A percentile compares a stretch with the other conserved stretches of the same genome.
These are phyloP conservation scores for Latrodectus geometricus DNA, from an alignment of 1,140 invertebrate genomes.

Conservation along the genomic window DNA sequence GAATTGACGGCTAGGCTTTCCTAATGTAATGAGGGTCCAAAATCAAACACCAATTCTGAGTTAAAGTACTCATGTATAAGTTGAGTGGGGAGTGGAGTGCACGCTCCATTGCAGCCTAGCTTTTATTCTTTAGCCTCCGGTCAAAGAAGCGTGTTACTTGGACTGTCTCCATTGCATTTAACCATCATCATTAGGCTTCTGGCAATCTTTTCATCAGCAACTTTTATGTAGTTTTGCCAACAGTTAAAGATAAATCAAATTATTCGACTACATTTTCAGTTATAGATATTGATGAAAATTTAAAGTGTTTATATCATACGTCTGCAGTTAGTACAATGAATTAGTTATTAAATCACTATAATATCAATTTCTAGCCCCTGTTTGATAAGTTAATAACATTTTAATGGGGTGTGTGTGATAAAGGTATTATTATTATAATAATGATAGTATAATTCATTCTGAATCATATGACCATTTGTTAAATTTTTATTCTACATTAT, in stretches of 20 bases:
- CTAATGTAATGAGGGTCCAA: slow-evolving; percentile 35
- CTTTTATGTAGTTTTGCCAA: slow-evolving; percentile 34
- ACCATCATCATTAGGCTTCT: slow-evolving; percentile 39
- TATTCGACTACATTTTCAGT: background rate
- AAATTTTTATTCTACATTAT: too few relatives aligned
- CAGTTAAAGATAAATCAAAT: slow-evolving; percentile 23
- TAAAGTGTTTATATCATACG: too few relatives aligned
- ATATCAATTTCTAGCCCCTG: too few relatives aligned
- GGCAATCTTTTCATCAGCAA: slow-evolving; percentile 9
- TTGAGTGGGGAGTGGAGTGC: slow-evolving; percentile 39
- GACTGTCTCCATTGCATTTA: slow-evolving; percentile 47
- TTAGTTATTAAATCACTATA: too few relatives aligned
- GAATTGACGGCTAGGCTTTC: background rate
- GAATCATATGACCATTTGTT: too few relatives aligned
- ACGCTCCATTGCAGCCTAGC: slow-evolving; percentile 29
- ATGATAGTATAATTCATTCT: too few relatives aligned
- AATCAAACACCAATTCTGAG: slow-evolving; percentile 47
- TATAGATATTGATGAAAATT: too few relatives aligned
- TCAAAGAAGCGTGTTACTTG: slow-evolving; percentile 55
- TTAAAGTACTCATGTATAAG: slow-evolving; percentile 55
- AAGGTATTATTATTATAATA: too few relatives aligned
- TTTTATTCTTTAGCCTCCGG: slow-evolving; percentile 44
- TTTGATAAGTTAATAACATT: too few relatives aligned
- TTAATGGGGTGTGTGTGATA: too few relatives aligned
- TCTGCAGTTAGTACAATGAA: too few relatives aligned